These are phyloP conservation scores for Orcinus orca DNA, from an alignment of 2,113 vertebrate species.

Conservation along the genomic window DNA sequence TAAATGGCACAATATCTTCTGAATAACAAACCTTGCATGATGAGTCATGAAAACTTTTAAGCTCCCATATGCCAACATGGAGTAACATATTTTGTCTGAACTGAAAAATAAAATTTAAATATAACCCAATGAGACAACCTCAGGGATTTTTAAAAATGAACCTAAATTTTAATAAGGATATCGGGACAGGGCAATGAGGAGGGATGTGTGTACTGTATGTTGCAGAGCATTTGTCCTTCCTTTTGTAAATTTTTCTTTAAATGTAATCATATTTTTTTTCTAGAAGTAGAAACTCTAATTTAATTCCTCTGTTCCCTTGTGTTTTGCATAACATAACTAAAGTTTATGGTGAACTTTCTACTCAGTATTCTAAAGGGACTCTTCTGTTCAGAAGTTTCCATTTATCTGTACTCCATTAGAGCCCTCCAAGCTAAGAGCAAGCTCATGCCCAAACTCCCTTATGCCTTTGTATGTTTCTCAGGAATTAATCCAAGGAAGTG, in stretches of 20 bases:
- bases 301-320: constrained; percentile 14
- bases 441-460: background rate
- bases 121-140: background rate
- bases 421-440: background rate
- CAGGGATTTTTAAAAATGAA: background rate
- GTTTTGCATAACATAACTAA: constrained; percentile 35
- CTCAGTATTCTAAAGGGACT: background rate
- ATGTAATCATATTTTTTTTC: background rate
- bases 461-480: background rate
- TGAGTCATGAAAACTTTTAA: background rate
- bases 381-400: background rate
- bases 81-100: constrained; percentile 19
- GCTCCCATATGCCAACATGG: background rate
- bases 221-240: background rate
- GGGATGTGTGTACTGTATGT: background rate
- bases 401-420: background rate
- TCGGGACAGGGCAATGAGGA: background rate
- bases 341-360: background rate
- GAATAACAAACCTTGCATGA: background rate
- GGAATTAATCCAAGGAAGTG: background rate
- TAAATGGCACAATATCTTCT: background rate
- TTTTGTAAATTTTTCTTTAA: constrained; percentile 7
- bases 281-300: constrained; percentile 22
- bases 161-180: background rate
- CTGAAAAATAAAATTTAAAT: constrained; percentile 22